Percentiles rank a stretch among this genome's conserved stretches.
Conservation (phyloP, 2,113 vertebrate genomes). For the Odocoileus virginianus region DNA sequence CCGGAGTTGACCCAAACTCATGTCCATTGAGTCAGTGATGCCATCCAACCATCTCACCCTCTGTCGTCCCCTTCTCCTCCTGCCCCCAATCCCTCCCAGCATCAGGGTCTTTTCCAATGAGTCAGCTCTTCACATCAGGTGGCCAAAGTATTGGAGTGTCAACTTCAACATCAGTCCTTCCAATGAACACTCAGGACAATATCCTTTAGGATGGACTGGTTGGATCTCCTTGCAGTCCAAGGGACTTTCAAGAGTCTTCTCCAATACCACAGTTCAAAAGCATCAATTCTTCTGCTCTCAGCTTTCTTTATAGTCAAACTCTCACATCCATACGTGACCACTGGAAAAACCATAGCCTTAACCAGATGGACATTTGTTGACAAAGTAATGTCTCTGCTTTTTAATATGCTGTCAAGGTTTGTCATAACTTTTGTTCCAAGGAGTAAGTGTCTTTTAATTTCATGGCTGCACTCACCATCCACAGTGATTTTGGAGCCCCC, state of each 20-base stretch:
- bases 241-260: neutral
- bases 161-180: neutral
- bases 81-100: neutral
- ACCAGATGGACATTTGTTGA: neutral
- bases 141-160: neutral
- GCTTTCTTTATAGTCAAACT: neutral
- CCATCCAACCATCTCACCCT: neutral
- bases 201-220: neutral
- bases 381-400: neutral
- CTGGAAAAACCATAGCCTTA: neutral
- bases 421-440: neutral
- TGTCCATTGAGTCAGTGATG: neutral
- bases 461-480: neutral
- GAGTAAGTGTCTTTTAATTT: neutral
- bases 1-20: neutral
- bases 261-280: neutral
- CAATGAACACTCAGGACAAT: neutral
- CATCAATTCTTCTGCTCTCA: fast-evolving
- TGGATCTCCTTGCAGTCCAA: neutral
- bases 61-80: neutral
- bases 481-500: neutral
- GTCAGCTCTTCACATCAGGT: neutral
- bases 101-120: neutral
- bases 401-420: neutral
- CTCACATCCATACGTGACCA: neutral